A percentile compares a stretch with the other conserved stretches of the same genome.
These are phyloP conservation scores for Deroptyus accipitrinus DNA, from an alignment of 2,113 vertebrate genomes.

Conservation along the genomic window DNA sequence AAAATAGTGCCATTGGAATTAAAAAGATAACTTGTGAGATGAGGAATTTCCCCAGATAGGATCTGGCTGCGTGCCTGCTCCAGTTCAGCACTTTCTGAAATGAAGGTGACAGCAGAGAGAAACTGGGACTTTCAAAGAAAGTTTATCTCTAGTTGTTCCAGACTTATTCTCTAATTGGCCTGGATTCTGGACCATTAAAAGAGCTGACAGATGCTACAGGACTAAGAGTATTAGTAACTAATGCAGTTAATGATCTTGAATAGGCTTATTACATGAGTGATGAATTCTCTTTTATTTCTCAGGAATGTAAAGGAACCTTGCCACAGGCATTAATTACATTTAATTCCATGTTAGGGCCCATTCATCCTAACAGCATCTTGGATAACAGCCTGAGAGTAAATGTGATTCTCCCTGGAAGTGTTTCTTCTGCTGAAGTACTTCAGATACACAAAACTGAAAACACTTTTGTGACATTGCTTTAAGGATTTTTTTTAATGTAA, in stretches of 20 bases:
- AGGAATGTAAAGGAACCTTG: neutral
- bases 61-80: neutral
- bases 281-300: slow-evolving; percentile 21
- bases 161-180: slow-evolving; percentile 6
- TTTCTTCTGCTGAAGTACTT: neutral
- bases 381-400: neutral
- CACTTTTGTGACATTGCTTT: neutral
- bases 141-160: neutral
- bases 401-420: neutral
- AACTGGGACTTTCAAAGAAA: neutral
- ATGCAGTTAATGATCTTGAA: neutral
- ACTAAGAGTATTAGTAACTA: slow-evolving; percentile 17
- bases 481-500: neutral
- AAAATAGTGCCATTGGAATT: neutral
- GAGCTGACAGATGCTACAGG: neutral
- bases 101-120: neutral
- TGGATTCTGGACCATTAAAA: neutral
- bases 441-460: neutral
- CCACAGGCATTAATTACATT: slow-evolving; percentile 15
- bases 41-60: slow-evolving; percentile 2
- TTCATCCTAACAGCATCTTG: slow-evolving; percentile 25
- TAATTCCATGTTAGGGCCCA: slow-evolving; percentile 2
- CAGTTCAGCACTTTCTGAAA: neutral
- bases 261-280: neutral
- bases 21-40: slow-evolving; percentile 1